These are phyloP conservation scores for Zosterops lateralis DNA, from an alignment of 2,113 vertebrate genomes.

Conservation along the genomic window DNA sequence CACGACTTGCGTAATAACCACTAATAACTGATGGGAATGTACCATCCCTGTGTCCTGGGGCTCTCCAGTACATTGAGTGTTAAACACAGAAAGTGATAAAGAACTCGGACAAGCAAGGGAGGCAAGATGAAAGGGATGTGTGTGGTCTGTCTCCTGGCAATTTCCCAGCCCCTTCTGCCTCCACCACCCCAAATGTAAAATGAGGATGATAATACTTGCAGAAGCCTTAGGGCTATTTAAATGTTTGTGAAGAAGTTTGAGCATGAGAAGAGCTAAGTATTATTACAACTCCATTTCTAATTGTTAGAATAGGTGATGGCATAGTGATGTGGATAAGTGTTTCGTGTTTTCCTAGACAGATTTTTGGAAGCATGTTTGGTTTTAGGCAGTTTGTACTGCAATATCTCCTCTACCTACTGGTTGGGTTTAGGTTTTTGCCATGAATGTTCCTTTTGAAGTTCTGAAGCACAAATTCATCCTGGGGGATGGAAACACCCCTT, in stretches of 20 bases:
- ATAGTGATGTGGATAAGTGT: background rate
- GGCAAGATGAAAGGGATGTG: background rate
- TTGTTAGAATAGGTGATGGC: background rate
- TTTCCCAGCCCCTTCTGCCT: background rate
- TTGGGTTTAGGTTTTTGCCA: constrained; percentile 12
- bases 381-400: background rate
- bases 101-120: background rate
- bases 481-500: background rate
- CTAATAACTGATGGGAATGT: background rate
- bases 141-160: background rate
- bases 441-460: background rate
- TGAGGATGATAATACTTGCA: constrained; percentile 29
- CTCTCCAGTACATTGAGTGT: background rate
- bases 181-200: background rate
- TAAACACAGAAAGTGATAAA: background rate
- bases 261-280: constrained; percentile 40
- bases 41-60: background rate
- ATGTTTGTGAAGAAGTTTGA: constrained; percentile 27
- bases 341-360: background rate
- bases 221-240: background rate
- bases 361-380: background rate
- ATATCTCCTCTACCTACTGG: background rate
- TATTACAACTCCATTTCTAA: constrained; percentile 10
- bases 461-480: constrained; percentile 49
- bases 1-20: background rate